phyloP scores from a whole-genome alignment of 2,888 invertebrate species.

The Elgonia sp. region DNA sequence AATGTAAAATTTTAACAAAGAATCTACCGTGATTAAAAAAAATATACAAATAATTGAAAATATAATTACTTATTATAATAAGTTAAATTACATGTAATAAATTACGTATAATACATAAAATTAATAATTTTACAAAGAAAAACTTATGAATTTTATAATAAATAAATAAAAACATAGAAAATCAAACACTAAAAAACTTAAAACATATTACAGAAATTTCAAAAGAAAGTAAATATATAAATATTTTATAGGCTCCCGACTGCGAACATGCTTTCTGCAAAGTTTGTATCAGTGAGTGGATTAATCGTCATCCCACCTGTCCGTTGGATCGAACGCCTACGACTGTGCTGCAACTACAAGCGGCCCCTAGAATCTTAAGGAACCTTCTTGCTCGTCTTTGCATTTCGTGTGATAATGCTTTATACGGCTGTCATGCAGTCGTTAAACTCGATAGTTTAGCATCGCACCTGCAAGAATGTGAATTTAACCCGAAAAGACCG shows the following conservation, averaged over 20 bases:
- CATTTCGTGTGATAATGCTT: slow-evolving; percentile 96
- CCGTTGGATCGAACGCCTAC: slow-evolving; percentile 97
- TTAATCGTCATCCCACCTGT: slow-evolving; percentile 96
- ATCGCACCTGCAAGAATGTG: slow-evolving; percentile 96
- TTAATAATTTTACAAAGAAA: no score
- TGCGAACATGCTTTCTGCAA: slow-evolving; percentile 99
- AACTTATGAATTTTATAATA: no score
- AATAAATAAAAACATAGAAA: no score
- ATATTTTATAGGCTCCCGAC: slow-evolving; percentile 92
- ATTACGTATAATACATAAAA: no score
- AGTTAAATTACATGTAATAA: no score
- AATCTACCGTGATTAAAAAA: no score
- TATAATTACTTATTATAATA: no score
- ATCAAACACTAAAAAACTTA: not conserved
- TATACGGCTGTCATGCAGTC: slow-evolving; percentile 94
- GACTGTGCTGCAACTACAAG: slow-evolving; percentile 95
- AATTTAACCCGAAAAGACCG: slow-evolving; percentile 97
- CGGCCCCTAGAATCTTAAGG: slow-evolving; percentile 96
- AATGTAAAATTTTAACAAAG: no score
- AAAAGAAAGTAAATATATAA: not conserved
- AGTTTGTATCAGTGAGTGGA: slow-evolving; percentile 97
- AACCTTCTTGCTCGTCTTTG: slow-evolving; percentile 96
- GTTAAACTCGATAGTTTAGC: slow-evolving; percentile 95
- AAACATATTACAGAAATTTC: not conserved
- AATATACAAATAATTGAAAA: no score